Conservation (phyloP, 2,888 invertebrate species). For the Synergus japonicus region DNA sequence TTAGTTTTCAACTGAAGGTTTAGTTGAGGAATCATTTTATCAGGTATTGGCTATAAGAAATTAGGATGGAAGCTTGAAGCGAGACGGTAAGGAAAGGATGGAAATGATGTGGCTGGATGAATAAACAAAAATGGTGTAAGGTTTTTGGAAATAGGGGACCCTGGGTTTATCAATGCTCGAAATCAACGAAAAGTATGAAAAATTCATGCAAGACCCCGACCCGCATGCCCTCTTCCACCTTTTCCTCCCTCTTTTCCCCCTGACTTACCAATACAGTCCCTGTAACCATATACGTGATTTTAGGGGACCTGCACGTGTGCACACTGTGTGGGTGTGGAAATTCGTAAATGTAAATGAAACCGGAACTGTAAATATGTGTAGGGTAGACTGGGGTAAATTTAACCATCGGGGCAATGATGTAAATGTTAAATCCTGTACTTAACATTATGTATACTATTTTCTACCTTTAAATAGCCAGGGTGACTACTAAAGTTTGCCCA, state of each 20-base stretch:
- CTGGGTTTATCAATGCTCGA: slow-evolving; percentile 13
- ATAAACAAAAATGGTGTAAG: slow-evolving; percentile 24
- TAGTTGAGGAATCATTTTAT: not conserved
- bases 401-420: too few relatives aligned
- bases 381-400: too few relatives aligned
- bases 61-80: not conserved
- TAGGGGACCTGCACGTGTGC: not conserved
- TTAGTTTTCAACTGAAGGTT: not conserved
- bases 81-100: slow-evolving; percentile 14
- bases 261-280: not conserved
- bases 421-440: too few relatives aligned
- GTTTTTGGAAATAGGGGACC: slow-evolving; percentile 21
- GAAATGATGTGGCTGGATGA: slow-evolving; percentile 12
- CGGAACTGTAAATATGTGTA: not conserved
- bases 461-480: too few relatives aligned
- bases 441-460: too few relatives aligned
- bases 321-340: not conserved
- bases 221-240: slow-evolving; percentile 38
- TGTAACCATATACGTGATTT: not conserved
- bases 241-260: slow-evolving; percentile 25
- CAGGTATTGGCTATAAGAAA: not conserved
- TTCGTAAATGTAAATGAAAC: not conserved
- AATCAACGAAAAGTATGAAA: slow-evolving; percentile 41
- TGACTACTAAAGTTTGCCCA: too few relatives aligned
- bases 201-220: slow-evolving; percentile 41